Base-by-base conservation (phyloP, 2,888 invertebrate species). In the Troides oblongomaculatus region DNA sequence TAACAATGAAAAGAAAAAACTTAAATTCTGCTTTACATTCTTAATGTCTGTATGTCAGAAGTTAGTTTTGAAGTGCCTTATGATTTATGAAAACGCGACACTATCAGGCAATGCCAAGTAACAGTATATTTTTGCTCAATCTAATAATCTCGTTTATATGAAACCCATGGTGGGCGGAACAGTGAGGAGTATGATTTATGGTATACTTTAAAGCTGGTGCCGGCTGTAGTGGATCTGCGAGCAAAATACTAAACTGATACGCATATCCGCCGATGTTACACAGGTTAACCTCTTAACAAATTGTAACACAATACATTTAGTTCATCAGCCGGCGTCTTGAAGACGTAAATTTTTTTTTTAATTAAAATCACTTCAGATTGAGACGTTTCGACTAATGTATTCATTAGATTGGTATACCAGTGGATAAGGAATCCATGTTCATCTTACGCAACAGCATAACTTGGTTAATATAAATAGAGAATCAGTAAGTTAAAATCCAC, bases 71-170 rank as follows among this genome's bases (percentile, higher is more conserved):
- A 78, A 79, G 76, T 74, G 72, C 70, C 62, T 73, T 79, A 80
- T 86, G 85, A 88, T 87, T 89, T 88, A 87, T 84, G 74, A 72
- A 72, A 78, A 79, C 70, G 77, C 79, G 84, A 84, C 84, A 85
- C 77, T 79, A 81, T 85, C 86, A 85, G 82, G 84, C 86, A 83
- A 80, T 82, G 81, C 76, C 77, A 76, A 80, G 74, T 77, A 79
- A 81, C 81, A 80, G 75, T 75, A 78, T 87, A 85, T 87, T 86
- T 86, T 84, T 78, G 77, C 81, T 81, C 76, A 79, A 84, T 81
- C 78, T 83, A 82, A 77, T 79, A 79, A 84, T 84, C 79, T 80
- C 79, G 81, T 84, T 85, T 80, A 81, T 83, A 81, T 80, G 79
- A 83, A 79, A 79, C 73, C 72, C 75, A 77, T 75, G 73, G 82